Conservation (phyloP, 2,888 invertebrate species). For the Nowickia ferox region DNA sequence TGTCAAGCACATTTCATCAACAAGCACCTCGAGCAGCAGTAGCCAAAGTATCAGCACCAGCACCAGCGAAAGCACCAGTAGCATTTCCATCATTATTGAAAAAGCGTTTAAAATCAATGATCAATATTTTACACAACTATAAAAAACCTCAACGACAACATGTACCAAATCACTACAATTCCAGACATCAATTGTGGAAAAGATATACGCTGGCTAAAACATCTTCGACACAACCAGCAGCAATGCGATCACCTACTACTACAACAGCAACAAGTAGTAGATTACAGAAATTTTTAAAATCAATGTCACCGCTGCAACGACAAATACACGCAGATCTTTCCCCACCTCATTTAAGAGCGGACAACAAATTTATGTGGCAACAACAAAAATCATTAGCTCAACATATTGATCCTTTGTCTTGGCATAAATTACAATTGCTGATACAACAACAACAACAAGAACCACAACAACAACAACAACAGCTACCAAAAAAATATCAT, state of each 20-base stretch:
- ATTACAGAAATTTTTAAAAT: slow-evolving; percentile 78
- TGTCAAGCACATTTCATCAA: slow-evolving; percentile 76
- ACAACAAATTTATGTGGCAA: slow-evolving; percentile 67
- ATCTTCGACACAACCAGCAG: slow-evolving; percentile 37
- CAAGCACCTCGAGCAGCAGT: slow-evolving; percentile 74
- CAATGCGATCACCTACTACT: slow-evolving; percentile 59
- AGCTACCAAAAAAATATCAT: slow-evolving; percentile 43
- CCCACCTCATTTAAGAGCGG: slow-evolving; percentile 35
- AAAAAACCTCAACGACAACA: slow-evolving; percentile 55
- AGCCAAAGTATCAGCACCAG: slow-evolving; percentile 59
- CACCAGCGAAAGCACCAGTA: background rate
- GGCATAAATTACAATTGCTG: slow-evolving; percentile 72
- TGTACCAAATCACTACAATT: slow-evolving; percentile 50
- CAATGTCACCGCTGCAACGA: slow-evolving; percentile 77
- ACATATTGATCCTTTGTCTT: slow-evolving; percentile 72
- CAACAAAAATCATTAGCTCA: slow-evolving; percentile 68
- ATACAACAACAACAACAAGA: slow-evolving; percentile 55
- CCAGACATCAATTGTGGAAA: slow-evolving; percentile 65
- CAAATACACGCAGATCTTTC: slow-evolving; percentile 61
- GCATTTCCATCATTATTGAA: slow-evolving; percentile 48
- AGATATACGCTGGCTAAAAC: slow-evolving; percentile 49
- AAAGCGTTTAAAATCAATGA: slow-evolving; percentile 66
- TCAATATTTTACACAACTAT: slow-evolving; percentile 63
- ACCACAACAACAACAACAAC: slow-evolving; percentile 42
- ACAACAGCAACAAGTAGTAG: slow-evolving; percentile 78